Evolutionary conservation across 2,113 vertebrate species (phyloP).

Genomic region (Manacus vitellinus): DNA sequence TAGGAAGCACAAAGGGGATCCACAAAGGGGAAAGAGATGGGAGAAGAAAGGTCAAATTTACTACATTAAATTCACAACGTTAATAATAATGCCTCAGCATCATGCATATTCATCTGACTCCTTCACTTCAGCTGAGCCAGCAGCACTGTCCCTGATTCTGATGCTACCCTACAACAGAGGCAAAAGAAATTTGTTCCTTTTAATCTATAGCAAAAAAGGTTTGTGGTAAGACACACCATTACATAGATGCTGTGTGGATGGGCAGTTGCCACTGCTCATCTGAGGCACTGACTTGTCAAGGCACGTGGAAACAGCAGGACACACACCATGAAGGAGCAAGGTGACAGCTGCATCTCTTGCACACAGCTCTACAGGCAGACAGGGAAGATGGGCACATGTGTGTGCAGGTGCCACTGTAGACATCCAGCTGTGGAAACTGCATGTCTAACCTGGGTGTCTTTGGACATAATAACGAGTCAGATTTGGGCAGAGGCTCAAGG

Average conservation of each 20-base stretch:
- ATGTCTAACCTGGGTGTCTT: neutral
- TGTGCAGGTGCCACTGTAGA: neutral
- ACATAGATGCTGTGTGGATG: too few relatives aligned
- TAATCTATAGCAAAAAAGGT: neutral
- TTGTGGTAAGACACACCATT: neutral
- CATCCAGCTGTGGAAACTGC: neutral
- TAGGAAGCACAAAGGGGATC: neutral
- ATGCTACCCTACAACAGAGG: neutral
- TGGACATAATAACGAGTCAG: neutral
- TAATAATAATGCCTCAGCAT: neutral
- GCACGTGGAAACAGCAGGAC: neutral
- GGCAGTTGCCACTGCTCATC: neutral
- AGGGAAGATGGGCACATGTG: fast-evolving
- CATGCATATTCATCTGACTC: neutral
- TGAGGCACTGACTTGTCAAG: neutral
- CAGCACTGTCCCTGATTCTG: neutral
- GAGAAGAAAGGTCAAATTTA: neutral
- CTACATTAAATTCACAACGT: neutral
- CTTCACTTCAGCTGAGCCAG: neutral
- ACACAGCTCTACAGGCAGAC: neutral
- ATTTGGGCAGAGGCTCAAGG: neutral
- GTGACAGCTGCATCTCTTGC: neutral
- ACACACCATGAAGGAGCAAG: neutral
- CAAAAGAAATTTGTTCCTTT: neutral
- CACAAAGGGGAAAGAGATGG: neutral